These are phyloP conservation scores for Marmota flaviventris DNA, from an alignment of 2,113 vertebrate species.

Conservation along the genomic window DNA sequence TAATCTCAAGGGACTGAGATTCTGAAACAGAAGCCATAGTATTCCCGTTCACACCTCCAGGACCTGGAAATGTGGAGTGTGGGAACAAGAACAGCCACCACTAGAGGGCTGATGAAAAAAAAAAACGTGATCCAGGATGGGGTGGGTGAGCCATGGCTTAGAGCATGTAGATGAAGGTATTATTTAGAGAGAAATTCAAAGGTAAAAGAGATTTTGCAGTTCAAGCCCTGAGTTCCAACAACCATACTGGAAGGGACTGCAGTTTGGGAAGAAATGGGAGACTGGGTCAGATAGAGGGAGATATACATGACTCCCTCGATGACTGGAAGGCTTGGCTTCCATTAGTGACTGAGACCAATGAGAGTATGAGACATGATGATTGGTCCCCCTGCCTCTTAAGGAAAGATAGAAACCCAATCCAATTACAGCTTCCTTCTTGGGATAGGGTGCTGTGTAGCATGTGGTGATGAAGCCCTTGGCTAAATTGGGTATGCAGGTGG, in stretches of 20 bases:
- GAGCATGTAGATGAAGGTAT: neutral
- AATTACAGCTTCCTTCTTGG: neutral
- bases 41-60: neutral
- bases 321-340: neutral
- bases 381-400: neutral
- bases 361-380: neutral
- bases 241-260: neutral
- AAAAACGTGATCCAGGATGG: neutral
- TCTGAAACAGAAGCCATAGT: slow-evolving; percentile 8
- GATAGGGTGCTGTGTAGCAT: neutral
- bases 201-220: neutral
- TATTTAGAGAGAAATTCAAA: neutral
- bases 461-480: neutral
- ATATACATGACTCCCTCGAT: neutral
- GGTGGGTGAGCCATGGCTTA: neutral
- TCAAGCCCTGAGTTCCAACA: neutral
- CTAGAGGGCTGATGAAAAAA: neutral
- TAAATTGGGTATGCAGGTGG: neutral
- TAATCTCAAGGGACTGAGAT: neutral
- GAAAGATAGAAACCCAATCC: neutral
- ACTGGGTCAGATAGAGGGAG: neutral
- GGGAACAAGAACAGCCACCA: neutral
- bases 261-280: neutral
- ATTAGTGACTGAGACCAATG: neutral
- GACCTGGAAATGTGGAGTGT: neutral